A percentile compares a stretch with the other conserved stretches of the same genome.
These are phyloP conservation scores for Psilanteris sp. DNA, from an alignment of 1,140 invertebrate species.

Conservation along the genomic window DNA sequence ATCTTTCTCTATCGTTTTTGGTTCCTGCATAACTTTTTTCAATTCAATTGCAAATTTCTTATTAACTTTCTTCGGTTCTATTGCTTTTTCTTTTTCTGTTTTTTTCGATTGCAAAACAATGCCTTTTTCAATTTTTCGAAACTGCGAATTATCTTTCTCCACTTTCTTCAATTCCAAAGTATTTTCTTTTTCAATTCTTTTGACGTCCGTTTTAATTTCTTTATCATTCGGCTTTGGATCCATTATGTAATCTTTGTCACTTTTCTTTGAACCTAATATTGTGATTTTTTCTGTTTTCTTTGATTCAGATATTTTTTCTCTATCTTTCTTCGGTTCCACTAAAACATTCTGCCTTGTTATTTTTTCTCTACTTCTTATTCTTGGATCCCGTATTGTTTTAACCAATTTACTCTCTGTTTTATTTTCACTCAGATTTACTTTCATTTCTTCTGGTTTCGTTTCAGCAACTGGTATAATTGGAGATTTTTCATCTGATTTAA, in stretches of 20 bases:
- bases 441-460: neutral
- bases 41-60: neutral
- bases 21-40: too few species aligned
- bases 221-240: too few species aligned
- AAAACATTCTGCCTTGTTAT: neutral
- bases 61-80: neutral
- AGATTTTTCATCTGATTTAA: too few species aligned
- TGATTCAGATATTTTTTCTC: neutral
- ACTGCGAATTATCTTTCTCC: slow-evolving; percentile 1
- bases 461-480: neutral
- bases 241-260: too few species aligned
- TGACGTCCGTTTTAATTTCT: neutral
- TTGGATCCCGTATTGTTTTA: slow-evolving; percentile 6
- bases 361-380: slow-evolving; percentile 17
- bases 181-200: slow-evolving; percentile 3
- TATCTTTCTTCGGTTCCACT: slow-evolving; percentile 2
- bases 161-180: neutral
- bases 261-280: too few species aligned
- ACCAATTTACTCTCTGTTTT: slow-evolving; percentile 6
- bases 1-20: too few species aligned
- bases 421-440: neutral
- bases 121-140: neutral
- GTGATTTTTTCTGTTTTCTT: neutral
- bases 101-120: neutral
- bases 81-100: neutral